Conservation (phyloP, 2,797 vertebrate genomes). For the Botia kubotai region DNA sequence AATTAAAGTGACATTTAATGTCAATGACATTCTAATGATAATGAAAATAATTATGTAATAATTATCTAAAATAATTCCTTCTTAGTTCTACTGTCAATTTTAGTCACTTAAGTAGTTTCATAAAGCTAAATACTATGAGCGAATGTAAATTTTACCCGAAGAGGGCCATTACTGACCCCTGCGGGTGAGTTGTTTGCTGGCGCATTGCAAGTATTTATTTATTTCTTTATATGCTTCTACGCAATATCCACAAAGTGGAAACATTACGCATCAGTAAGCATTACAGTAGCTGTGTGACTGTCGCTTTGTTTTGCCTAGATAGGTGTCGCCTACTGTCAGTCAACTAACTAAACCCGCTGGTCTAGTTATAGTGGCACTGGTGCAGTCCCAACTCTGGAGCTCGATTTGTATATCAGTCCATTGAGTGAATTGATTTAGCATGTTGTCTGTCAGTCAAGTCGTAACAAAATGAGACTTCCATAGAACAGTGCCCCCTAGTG, state of each 20-base stretch:
- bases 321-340: slow-evolving; percentile 67
- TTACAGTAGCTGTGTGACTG: slow-evolving; percentile 33
- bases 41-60: no score
- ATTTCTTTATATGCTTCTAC: slow-evolving; percentile 18
- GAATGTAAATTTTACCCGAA: not conserved
- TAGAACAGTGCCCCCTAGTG: slow-evolving; percentile 60
- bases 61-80: not conserved
- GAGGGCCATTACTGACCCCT: slow-evolving; percentile 40
- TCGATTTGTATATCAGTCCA: not conserved
- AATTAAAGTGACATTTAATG: no score
- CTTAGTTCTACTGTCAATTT: not conserved
- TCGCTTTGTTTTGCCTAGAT: slow-evolving; percentile 51
- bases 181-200: not conserved
- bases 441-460: slow-evolving; percentile 14
- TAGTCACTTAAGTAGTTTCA: not conserved
- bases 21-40: no score
- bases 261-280: slow-evolving; percentile 23
- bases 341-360: slow-evolving; percentile 72
- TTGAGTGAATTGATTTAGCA: not conserved
- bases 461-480: slow-evolving; percentile 5
- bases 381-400: slow-evolving; percentile 55
- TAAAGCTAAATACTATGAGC: not conserved
- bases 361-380: slow-evolving; percentile 67
- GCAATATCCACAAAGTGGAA: slow-evolving; percentile 15
- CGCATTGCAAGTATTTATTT: not conserved